Percentiles rank a stretch among this genome's conserved stretches.
These are phyloP conservation scores for Antheraea pernyi DNA, from an alignment of 1,140 invertebrate species.

Conservation along the genomic window DNA sequence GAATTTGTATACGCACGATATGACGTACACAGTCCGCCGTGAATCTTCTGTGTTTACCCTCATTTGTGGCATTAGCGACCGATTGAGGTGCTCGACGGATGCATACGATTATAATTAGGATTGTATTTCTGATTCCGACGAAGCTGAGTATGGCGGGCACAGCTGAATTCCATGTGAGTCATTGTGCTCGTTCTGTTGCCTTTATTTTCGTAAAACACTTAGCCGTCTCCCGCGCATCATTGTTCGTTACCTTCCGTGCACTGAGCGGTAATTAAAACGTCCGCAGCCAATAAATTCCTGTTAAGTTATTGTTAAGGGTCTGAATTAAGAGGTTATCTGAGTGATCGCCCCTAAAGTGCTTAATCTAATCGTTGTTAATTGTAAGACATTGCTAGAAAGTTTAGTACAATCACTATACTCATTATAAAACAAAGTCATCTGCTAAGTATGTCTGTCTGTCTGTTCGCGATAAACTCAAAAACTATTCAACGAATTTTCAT, in stretches of 20 bases:
- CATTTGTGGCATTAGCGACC: conserved; percentile 40
- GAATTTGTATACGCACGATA: neutral
- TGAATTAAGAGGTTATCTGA: conserved; percentile 4
- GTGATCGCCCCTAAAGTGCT: neutral
- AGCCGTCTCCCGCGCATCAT: conserved; percentile 69
- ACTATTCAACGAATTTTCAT: too few relatives aligned
- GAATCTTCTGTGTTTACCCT: conserved; percentile 2
- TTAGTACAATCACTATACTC: too few relatives aligned
- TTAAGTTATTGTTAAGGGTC: conserved; percentile 2
- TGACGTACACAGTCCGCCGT: neutral
- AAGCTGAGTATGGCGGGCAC: conserved; percentile 71
- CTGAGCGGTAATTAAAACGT: conserved; percentile 38
- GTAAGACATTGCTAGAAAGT: neutral
- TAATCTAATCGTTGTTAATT: neutral
- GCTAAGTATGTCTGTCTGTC: too few relatives aligned
- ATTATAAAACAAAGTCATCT: too few relatives aligned
- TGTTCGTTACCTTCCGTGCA: conserved; percentile 53
- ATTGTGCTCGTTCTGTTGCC: conserved; percentile 75
- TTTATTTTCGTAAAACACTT: conserved; percentile 77
- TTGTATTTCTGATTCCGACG: conserved; percentile 79
- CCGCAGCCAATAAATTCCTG: conserved; percentile 25
- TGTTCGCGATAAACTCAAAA: too few relatives aligned
- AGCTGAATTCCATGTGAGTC: conserved; percentile 77
- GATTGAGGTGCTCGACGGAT: conserved; percentile 75
- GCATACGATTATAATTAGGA: conserved; percentile 79